Percentiles rank a stretch among this genome's conserved stretches.
phyloP scores from a whole-genome alignment of 2,888 invertebrate genomes.

The Cephus rjabovi region DNA sequence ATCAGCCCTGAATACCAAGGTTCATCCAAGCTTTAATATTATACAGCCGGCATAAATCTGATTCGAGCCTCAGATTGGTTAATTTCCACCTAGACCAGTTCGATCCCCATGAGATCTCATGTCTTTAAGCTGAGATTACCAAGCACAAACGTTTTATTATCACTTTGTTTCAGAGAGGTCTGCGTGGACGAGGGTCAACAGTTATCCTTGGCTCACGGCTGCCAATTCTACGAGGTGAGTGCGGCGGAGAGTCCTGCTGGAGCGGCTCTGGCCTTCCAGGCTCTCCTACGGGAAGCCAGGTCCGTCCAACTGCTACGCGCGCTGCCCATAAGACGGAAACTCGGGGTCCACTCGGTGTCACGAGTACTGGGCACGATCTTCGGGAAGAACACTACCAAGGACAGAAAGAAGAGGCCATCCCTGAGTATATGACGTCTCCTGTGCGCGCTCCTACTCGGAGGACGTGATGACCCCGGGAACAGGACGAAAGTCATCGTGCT shows the following conservation, averaged over 20 bases:
- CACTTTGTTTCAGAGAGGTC: constrained; percentile 72
- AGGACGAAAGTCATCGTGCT: constrained; percentile 57
- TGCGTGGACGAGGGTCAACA: constrained; percentile 86
- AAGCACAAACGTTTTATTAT: background rate
- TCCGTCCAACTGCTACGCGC: constrained; percentile 78
- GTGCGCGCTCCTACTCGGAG: constrained; percentile 62
- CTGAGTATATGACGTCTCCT: constrained; percentile 76
- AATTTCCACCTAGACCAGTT: too few species aligned
- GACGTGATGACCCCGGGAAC: constrained; percentile 56
- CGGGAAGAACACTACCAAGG: constrained; percentile 81
- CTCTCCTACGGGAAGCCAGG: constrained; percentile 79
- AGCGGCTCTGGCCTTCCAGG: constrained; percentile 84
- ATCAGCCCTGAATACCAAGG: too few species aligned
- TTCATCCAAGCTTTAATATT: too few species aligned
- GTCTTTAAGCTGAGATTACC: too few species aligned
- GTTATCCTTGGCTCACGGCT: constrained; percentile 80
- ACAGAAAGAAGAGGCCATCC: constrained; percentile 82
- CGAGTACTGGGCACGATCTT: constrained; percentile 85
- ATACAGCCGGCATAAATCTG: too few species aligned
- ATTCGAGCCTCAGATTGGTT: too few species aligned
- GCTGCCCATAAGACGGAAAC: constrained; percentile 77
- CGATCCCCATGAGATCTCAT: too few species aligned
- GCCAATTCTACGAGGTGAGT: constrained; percentile 87
- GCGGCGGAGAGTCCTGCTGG: constrained; percentile 87
- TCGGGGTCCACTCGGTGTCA: constrained; percentile 82